These are phyloP conservation scores for Tolypeutes matacus DNA, from an alignment of 2,797 vertebrate species.

Conservation along the genomic window DNA sequence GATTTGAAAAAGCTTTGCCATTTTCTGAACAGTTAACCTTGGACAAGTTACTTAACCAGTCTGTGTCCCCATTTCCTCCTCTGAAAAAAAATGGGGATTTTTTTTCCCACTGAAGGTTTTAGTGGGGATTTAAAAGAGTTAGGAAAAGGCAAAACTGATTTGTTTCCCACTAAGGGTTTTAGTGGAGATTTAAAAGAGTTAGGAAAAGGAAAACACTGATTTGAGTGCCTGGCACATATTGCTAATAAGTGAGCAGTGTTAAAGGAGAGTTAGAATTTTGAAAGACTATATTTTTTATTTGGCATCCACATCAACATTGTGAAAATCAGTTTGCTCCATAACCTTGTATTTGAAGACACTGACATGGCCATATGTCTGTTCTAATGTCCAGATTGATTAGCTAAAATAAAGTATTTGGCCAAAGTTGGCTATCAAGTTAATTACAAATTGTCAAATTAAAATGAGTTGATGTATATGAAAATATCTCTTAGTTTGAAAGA, in stretches of 20 bases:
- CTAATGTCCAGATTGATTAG: background rate
- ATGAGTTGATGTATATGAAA: background rate
- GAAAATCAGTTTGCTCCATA: background rate
- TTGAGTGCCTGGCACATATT: background rate
- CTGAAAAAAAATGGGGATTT: background rate
- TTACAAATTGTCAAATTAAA: background rate
- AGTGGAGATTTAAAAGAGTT: background rate
- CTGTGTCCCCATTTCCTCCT: background rate
- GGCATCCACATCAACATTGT: background rate
- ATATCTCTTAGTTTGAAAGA: background rate
- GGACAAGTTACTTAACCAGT: background rate
- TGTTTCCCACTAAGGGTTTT: background rate
- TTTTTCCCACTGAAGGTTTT: background rate
- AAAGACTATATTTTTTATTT: background rate
- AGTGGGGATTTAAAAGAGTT: background rate
- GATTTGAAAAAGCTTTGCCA: background rate
- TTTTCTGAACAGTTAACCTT: background rate
- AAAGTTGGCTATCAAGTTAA: background rate
- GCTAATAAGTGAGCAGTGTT: background rate
- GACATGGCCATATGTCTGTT: background rate
- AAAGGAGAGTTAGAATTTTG: background rate
- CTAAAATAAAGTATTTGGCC: background rate
- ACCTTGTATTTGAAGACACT: background rate
- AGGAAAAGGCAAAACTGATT: background rate
- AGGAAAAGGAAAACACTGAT: background rate